phyloP scores from a whole-genome alignment of 2,113 vertebrate genomes.

The Indicator indicator region DNA sequence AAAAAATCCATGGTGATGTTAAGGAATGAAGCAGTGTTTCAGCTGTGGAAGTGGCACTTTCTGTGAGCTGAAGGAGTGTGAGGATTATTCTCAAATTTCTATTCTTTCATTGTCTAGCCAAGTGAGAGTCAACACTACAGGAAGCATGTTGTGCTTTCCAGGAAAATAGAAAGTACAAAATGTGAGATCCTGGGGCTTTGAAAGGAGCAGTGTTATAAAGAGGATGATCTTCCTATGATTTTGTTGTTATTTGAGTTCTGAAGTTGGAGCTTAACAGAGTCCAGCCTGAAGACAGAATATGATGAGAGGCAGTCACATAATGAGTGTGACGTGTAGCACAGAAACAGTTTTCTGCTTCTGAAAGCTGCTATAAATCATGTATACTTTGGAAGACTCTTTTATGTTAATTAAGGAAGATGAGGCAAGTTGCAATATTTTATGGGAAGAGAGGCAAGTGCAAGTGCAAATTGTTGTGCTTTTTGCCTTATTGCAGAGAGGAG shows the following conservation, averaged over 20 bases:
- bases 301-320: conserved; percentile 27
- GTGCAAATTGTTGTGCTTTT: conserved; percentile 63
- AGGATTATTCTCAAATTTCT: not conserved
- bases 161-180: not conserved
- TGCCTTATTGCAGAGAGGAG: conserved; percentile 29
- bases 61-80: not conserved
- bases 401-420: conserved; percentile 60
- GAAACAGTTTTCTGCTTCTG: conserved; percentile 48
- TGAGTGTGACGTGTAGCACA: not conserved
- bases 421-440: conserved; percentile 43
- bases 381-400: conserved; percentile 46
- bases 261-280: not conserved
- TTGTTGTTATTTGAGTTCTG: not conserved
- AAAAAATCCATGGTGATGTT: not conserved
- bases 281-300: conserved; percentile 1
- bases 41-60: not conserved
- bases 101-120: not conserved
- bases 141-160: not conserved
- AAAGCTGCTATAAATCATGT: conserved; percentile 61
- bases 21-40: not conserved
- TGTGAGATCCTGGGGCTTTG: not conserved
- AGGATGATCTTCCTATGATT: not conserved
- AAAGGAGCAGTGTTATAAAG: not conserved
- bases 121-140: not conserved
- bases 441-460: conserved; percentile 27